Conservation (phyloP, 37 sponge, comb jelly and placozoan genomes). For the Haliclona indistincta region DNA sequence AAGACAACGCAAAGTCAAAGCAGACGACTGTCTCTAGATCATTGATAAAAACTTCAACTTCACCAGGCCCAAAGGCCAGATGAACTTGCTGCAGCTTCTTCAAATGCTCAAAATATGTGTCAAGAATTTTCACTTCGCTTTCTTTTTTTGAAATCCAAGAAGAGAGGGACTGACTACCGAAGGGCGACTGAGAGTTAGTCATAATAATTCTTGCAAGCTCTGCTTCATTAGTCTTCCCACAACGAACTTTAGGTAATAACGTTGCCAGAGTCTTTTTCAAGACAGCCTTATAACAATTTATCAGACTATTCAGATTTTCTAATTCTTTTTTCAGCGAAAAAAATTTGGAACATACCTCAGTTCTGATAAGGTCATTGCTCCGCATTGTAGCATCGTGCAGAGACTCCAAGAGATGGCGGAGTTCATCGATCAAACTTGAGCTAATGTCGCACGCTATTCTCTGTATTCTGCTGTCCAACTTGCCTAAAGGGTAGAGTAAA, state of each 20-base stretch:
- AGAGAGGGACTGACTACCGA: neutral
- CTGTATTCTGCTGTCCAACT: conserved; percentile 5
- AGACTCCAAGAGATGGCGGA: conserved; percentile 7
- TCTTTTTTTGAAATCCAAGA: conserved; percentile 18
- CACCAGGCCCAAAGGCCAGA: neutral
- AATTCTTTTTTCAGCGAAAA: neutral
- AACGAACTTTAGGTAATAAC: conserved; percentile 11
- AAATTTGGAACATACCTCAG: neutral
- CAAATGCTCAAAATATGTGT: neutral
- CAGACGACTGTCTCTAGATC: neutral
- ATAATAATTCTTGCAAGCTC: conserved; percentile 3
- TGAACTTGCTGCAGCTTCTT: conserved; percentile 15
- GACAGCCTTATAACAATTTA: neutral
- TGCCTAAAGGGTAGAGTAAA: conserved; percentile 15
- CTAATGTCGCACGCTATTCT: conserved; percentile 2
- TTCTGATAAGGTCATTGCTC: conserved; percentile 7
- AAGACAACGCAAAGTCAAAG: too few relatives aligned
- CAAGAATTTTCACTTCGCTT: conserved; percentile 14
- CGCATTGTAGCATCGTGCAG: conserved; percentile 1
- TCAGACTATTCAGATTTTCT: neutral
- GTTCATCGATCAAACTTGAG: neutral
- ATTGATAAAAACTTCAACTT: conserved; percentile 5
- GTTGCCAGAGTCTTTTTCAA: conserved; percentile 11
- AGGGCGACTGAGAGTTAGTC: conserved; percentile 4
- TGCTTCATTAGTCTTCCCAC: conserved; percentile 9